These are phyloP conservation scores for Brachylomia viminalis DNA, from an alignment of 2,888 invertebrate genomes.

Conservation along the genomic window DNA sequence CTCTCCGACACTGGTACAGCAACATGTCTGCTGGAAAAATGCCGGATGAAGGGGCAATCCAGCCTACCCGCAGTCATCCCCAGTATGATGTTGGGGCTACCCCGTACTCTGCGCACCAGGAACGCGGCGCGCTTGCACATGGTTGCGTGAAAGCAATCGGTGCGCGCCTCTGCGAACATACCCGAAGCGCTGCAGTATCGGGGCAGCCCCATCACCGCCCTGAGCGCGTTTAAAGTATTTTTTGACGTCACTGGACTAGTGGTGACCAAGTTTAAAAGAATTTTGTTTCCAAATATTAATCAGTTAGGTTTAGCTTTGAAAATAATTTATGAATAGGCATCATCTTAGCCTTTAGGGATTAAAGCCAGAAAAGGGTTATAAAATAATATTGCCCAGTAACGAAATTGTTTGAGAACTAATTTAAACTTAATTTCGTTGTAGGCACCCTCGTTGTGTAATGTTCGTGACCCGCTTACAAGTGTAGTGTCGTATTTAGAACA, in stretches of 20 bases:
- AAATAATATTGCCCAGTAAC: constrained; percentile 2
- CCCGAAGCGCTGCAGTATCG: too few species aligned
- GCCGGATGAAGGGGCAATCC: too few species aligned
- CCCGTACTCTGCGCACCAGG: too few species aligned
- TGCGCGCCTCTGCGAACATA: too few species aligned
- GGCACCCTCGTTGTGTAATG: constrained; percentile 21
- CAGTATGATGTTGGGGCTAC: too few species aligned
- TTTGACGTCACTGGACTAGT: not conserved
- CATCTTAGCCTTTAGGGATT: not conserved
- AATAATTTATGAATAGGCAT: not conserved
- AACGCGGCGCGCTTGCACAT: too few species aligned
- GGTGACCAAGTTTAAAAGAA: not conserved
- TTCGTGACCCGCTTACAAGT: constrained; percentile 47
- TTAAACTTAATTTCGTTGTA: constrained; percentile 21
- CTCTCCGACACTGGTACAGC: too few species aligned
- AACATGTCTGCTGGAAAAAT: too few species aligned
- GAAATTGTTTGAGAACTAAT: constrained; percentile 10
- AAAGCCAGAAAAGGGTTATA: not conserved
- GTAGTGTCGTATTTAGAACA: constrained; percentile 37
- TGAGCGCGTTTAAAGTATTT: too few species aligned
- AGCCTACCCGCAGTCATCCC: too few species aligned
- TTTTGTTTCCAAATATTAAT: not conserved
- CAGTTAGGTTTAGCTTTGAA: not conserved
- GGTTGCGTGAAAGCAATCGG: too few species aligned
- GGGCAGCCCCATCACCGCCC: too few species aligned